Percentiles rank a stretch among this genome's conserved stretches.
Conservation (phyloP, 2,113 vertebrate genomes). For the Oncorhynchus clarkii region DNA sequence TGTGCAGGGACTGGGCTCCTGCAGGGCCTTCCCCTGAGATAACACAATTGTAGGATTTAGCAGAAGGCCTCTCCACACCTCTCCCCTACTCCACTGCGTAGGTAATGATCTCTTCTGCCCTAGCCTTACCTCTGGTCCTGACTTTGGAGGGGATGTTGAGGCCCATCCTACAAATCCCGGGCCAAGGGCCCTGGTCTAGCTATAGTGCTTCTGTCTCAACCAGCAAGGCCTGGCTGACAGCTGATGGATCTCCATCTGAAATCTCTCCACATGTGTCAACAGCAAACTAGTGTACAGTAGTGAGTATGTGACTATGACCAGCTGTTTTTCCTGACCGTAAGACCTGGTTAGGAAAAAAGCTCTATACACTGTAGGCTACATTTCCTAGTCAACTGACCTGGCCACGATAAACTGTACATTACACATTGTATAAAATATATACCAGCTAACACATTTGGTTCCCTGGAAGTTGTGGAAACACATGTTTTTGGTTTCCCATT, state of each 20-base stretch:
- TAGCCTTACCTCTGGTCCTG: neutral
- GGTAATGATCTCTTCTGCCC: neutral
- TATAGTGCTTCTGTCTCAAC: neutral
- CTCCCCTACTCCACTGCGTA: neutral
- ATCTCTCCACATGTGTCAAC: neutral
- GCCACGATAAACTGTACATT: too few relatives aligned
- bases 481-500: too few relatives aligned
- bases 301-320: neutral
- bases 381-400: too few relatives aligned
- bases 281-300: too few relatives aligned
- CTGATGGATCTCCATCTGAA: neutral
- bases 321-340: neutral
- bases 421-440: too few relatives aligned
- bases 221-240: neutral
- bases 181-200: too few relatives aligned
- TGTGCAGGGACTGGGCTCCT: neutral
- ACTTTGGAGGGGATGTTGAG: neutral
- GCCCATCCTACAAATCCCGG: neutral
- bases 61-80: too few relatives aligned
- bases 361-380: too few relatives aligned
- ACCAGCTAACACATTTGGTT: too few relatives aligned
- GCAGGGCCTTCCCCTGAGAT: neutral
- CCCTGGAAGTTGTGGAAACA: too few relatives aligned
- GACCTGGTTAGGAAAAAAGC: too few relatives aligned
- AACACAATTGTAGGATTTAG: conserved; percentile 15